Evolutionary conservation across 2,797 vertebrate species (phyloP), one percentile per base, ranked within the genome.

Genomic region (Siniperca scherzeri): DNA sequence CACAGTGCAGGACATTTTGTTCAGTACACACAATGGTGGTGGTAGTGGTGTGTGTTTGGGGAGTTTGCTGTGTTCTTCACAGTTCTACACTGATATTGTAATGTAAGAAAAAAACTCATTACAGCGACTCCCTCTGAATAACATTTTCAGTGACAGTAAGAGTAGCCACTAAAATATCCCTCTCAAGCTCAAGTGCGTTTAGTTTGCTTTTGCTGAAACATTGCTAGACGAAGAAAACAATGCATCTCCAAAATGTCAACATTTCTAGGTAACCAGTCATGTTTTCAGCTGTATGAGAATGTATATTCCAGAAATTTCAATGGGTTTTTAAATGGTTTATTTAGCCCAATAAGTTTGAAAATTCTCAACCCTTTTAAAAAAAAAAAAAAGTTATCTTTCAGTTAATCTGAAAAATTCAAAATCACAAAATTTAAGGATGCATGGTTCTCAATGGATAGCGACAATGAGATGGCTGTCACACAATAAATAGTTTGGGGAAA

Each of bases 1-100:
- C 80, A 30, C 21, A 5, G 40, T 8, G 50, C 80, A 83, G 87
- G 60, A 88, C 61, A 17, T 79, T 76, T 62, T 80, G 82, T 88
- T 81, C 86, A 50, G 70, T 19, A 40, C 21, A 2, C 16, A 67
- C 71, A 36, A 7, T 44, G 10, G 5, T 56, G 42, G 9, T 30
- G 52, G 22, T 30, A 33, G 22, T 30, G 19, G 57, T 60, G 70
- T 60, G 27, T 75, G 56, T 71, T 73, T 44, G 14, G 13, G 21
- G 67, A 73, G 65, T 57, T 61, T 16, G 27, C 53, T 11, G n/a
- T 14, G 22, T 59, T 72, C n/a, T 53, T 22, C 52, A 52, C 46
- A 46, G 19, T 60, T 42, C 36, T n/a, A 56, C 48, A 71, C 52
- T 64, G 7, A 60, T 74, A 5, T 30, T 36, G 4, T 50, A 2